phyloP scores from a whole-genome alignment of 1,140 invertebrate species.

The Ptiloglossa arizonensis region DNA sequence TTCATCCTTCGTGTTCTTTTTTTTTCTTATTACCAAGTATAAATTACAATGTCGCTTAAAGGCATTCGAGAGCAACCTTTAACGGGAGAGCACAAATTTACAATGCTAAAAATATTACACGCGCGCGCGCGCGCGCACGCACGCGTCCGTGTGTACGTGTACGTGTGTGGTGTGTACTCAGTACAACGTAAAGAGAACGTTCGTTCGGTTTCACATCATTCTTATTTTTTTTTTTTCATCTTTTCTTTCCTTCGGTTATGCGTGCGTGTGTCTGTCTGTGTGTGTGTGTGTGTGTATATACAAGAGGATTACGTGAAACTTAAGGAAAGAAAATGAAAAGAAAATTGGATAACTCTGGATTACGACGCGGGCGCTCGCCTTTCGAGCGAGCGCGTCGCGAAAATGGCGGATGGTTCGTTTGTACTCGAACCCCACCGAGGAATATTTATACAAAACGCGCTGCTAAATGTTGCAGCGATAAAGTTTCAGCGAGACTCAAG shows the following conservation, averaged over 20 bases:
- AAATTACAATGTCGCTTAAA: constrained; percentile 69
- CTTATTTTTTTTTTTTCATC: constrained; percentile 36
- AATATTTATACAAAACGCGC: constrained; percentile 33
- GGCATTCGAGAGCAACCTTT: constrained; percentile 37
- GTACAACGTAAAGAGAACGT: constrained; percentile 65
- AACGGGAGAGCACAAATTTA: constrained; percentile 62
- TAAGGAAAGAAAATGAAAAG: constrained; percentile 51
- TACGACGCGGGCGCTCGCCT: background rate
- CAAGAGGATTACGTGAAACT: constrained; percentile 34
- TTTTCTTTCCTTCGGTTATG: background rate
- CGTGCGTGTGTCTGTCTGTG: too few relatives aligned
- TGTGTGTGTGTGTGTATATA: too few relatives aligned
- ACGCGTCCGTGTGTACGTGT: too few relatives aligned
- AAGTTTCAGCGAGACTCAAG: constrained; percentile 59
- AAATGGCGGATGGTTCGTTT: background rate
- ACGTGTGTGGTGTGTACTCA: too few relatives aligned
- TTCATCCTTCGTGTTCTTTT: constrained; percentile 3
- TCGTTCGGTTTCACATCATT: too few relatives aligned
- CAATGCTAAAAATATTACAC: constrained; percentile 70
- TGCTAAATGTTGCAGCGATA: constrained; percentile 47
- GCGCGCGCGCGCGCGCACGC: too few relatives aligned
- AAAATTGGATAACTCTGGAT: constrained; percentile 38
- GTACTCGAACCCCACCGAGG: background rate
- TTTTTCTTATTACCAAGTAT: constrained; percentile 54
- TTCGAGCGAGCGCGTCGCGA: background rate